phyloP scores from a whole-genome alignment of 2,113 vertebrate species.

The Heteronetta atricapilla region DNA sequence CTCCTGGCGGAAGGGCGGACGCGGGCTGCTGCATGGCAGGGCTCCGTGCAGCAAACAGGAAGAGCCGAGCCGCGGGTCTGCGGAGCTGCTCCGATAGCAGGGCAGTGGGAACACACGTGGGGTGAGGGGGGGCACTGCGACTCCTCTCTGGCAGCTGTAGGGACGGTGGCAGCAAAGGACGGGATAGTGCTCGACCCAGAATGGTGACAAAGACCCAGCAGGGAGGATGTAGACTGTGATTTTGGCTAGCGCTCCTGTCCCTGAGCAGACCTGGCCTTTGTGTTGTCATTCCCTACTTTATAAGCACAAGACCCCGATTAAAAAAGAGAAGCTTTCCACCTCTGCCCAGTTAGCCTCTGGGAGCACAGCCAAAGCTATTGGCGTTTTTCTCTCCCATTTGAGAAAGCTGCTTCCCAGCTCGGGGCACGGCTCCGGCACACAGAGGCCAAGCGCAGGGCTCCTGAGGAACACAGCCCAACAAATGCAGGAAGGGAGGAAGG shows the following conservation, averaged over 20 bases:
- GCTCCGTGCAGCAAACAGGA: background rate
- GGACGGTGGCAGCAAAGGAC: background rate
- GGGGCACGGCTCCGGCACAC: background rate
- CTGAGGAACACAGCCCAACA: background rate
- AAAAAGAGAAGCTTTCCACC: background rate
- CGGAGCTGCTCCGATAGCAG: background rate
- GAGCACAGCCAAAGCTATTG: background rate
- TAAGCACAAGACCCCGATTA: background rate
- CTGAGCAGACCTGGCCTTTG: background rate
- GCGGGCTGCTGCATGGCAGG: fast-evolving
- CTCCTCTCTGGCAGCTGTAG: too few relatives aligned
- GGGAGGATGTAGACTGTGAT: background rate
- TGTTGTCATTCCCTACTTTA: background rate
- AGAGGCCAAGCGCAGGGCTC: background rate
- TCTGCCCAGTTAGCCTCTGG: background rate
- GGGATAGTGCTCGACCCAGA: fast-evolving
- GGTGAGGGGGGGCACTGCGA: fast-evolving
- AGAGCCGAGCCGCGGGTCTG: fast-evolving
- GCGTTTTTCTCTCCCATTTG: too few relatives aligned
- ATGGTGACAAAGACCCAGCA: background rate
- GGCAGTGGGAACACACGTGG: background rate
- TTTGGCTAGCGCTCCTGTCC: background rate
- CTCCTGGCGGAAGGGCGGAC: background rate
- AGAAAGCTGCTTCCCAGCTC: background rate
- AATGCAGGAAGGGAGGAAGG: background rate